Evolutionary conservation across 2,888 invertebrate genomes (phyloP), one percentile per base, ranked within the genome.

Genomic region (Drosophila ochracea): DNA sequence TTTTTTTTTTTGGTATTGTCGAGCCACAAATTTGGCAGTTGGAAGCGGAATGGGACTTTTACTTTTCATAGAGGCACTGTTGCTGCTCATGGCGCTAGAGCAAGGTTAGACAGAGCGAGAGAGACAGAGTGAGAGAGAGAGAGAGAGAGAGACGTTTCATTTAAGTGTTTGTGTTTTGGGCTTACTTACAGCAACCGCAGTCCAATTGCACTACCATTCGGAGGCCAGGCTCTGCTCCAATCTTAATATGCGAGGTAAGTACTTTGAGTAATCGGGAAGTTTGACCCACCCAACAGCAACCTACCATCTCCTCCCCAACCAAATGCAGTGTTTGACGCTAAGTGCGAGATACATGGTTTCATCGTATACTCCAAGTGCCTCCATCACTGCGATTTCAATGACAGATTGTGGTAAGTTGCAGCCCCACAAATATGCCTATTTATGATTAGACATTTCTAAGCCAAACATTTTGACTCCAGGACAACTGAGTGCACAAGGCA

Each of bases 1-100:
- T 25, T 21, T 25, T 11, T 31, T 19, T 19, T 28, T 31, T 58
- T 9, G 25, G 16, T 6, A 31, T 68, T 62, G 28, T 60, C 25
- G 43, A 43, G n/a, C 47, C 47, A 28, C 60, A 54, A 69, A 65
- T 4, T 63, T 73, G 74, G 74, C 74, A 61, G 70, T 49, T 39
- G 62, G 54, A 21, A 55, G 62, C 58, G 68, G 37, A 70, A 74
- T 80, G 77, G 66, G 82, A 83, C 82, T 85, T 81, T 77, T 85
- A 77, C 83, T 85, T 83, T 85, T 59, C 66, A 57, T 58, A 10
- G 39, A 33, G 61, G 35, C 49, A 43, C 57, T 68, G 60, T 65
- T 68, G 54, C 64, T 73, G 58, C 25, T 53, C 5, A 31, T 68
- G 43, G 53, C 63, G 37, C 53, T 53, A 11, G n/a, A 28, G 33